These are phyloP conservation scores for Turritopsis dohrnii DNA, from an alignment of 30 jellyfish, hydroid and myxozoan genomes.

Conservation along the genomic window DNA sequence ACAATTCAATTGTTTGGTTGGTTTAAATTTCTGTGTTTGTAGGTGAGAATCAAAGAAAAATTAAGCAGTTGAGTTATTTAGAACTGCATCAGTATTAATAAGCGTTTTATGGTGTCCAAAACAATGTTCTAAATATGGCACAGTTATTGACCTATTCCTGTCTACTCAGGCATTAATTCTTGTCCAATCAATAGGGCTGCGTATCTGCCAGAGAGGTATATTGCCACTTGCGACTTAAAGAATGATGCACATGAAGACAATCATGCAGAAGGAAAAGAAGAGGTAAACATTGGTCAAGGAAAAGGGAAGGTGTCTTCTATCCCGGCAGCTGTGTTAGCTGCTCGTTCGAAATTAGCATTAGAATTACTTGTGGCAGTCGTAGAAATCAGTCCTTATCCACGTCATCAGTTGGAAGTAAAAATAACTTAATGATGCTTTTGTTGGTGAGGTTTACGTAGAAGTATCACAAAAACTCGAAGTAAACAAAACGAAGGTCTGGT, in stretches of 20 bases:
- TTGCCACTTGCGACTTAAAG: neutral
- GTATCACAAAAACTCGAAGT: too few relatives aligned
- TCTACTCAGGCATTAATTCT: too few relatives aligned
- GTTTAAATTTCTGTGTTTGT: too few relatives aligned
- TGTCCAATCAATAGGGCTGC: neutral
- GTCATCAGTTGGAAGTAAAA: neutral
- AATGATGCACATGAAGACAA: neutral
- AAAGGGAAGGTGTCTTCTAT: neutral
- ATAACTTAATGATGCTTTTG: neutral
- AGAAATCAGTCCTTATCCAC: constrained; percentile 6
- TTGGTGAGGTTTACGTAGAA: neutral
- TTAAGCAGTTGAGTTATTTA: too few relatives aligned
- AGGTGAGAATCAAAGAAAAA: too few relatives aligned
- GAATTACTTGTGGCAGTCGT: neutral
- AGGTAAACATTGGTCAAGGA: neutral
- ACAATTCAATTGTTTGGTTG: too few relatives aligned
- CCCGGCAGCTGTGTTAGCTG: constrained; percentile 20
- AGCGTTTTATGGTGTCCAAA: too few relatives aligned
- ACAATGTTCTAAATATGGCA: too few relatives aligned
- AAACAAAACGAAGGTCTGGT: too few relatives aligned
- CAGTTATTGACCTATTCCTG: too few relatives aligned
- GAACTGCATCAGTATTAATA: too few relatives aligned
- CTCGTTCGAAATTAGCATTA: neutral
- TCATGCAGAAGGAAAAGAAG: neutral
- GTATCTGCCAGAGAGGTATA: neutral